phyloP scores from a whole-genome alignment of 2,797 vertebrate species.

The Botia almorhae region DNA sequence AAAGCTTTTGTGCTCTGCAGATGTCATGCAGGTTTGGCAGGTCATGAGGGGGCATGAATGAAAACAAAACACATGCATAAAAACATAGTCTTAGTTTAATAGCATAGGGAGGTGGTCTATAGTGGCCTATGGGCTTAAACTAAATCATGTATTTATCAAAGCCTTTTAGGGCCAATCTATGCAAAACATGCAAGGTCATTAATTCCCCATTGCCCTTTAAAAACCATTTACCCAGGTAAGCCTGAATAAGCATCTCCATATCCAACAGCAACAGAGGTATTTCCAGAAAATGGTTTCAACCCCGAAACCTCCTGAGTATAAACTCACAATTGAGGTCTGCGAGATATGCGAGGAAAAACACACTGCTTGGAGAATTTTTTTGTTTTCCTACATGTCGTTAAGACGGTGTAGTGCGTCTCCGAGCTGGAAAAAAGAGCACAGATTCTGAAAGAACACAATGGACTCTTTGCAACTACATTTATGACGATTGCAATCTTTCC shows the following conservation, averaged over 20 bases:
- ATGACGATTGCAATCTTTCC: slow-evolving; percentile 28
- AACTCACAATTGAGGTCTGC: slow-evolving; percentile 66
- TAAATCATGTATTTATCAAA: slow-evolving; percentile 48
- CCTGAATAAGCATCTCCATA: slow-evolving; percentile 61
- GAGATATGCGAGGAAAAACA: slow-evolving; percentile 54
- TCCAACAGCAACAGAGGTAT: slow-evolving; percentile 65
- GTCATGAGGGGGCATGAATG: neutral
- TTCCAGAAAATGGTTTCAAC: slow-evolving; percentile 66
- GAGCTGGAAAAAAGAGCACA: neutral
- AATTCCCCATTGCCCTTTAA: slow-evolving; percentile 53
- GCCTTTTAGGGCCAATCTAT: slow-evolving; percentile 23
- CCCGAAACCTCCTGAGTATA: slow-evolving; percentile 69
- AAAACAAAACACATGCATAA: neutral
- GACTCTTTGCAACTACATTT: slow-evolving; percentile 27
- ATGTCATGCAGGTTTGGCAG: neutral
- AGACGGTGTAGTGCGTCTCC: slow-evolving; percentile 22
- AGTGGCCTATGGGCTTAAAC: slow-evolving; percentile 7
- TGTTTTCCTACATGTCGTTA: slow-evolving; percentile 33
- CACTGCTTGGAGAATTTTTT: slow-evolving; percentile 27
- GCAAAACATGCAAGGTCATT: slow-evolving; percentile 61
- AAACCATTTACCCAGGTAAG: slow-evolving; percentile 73
- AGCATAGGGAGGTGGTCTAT: neutral
- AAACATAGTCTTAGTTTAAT: neutral
- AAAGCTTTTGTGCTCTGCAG: neutral
- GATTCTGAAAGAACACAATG: slow-evolving; percentile 22